A percentile compares a stretch with the other conserved stretches of the same genome.
Conservation (phyloP, 2,888 invertebrate genomes). For the Eubasilissa splendida region DNA sequence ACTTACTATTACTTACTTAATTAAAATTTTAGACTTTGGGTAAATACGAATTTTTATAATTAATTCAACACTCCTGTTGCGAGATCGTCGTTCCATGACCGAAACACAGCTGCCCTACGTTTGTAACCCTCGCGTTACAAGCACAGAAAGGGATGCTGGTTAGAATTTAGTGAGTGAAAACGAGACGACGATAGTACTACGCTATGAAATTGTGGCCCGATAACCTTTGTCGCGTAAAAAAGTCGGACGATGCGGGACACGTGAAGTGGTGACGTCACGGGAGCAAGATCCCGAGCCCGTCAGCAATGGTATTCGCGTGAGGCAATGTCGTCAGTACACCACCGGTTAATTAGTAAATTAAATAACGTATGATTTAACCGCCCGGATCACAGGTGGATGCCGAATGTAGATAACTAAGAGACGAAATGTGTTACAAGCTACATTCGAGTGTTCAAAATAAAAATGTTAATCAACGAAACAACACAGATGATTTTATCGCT, state of each 20-base stretch:
- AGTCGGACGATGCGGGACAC: conserved; percentile 37
- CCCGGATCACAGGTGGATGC: neutral
- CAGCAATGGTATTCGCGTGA: neutral
- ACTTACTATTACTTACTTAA: too few relatives aligned
- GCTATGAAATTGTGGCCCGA: conserved; percentile 34
- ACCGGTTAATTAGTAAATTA: neutral
- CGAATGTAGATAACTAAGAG: neutral
- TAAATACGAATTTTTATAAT: neutral
- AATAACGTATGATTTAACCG: neutral
- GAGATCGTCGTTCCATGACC: conserved; percentile 55
- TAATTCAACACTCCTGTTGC: neutral
- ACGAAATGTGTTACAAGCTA: neutral
- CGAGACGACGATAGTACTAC: conserved; percentile 12
- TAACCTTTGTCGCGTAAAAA: conserved; percentile 37
- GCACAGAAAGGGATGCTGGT: conserved; percentile 11
- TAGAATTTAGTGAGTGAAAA: conserved; percentile 30
- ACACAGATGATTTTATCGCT: conserved; percentile 27
- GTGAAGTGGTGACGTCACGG: conserved; percentile 44
- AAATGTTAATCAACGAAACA: conserved; percentile 23
- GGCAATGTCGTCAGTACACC: too few relatives aligned
- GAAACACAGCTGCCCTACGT: conserved; percentile 55
- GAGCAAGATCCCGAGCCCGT: conserved; percentile 22
- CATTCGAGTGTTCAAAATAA: conserved; percentile 16
- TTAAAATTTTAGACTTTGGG: too few relatives aligned
- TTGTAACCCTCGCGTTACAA: conserved; percentile 55